Base-by-base conservation (phyloP, 2,113 vertebrate species). In the Stictonetta naevosa region DNA sequence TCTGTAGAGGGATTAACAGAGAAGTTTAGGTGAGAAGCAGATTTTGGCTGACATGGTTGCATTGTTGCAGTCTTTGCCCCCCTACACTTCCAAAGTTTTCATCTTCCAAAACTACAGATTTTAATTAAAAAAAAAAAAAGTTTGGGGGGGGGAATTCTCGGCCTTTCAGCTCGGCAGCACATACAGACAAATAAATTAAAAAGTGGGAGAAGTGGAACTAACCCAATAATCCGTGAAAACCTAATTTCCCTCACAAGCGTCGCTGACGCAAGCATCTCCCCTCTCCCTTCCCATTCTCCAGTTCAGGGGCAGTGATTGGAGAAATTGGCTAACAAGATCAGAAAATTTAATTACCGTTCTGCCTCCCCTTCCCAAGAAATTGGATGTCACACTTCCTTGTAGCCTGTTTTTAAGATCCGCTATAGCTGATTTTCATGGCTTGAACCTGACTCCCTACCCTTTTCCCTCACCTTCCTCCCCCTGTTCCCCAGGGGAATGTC, bases 271-370 rank as follows among this genome's bases (percentile, higher is more conserved):
- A 97, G 95, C 91, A 60, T 97, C 97, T 97, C 96, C 97, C 97
- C 97, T 96, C 96, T 97, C 95, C 96, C 94, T 97, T 97, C 95
- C 97, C 71, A 20, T 96, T 96, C 97, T 97, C 97, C 95, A 96
- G 98, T 98, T 98, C 98, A 93, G 98, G 97, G 97, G 98, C 98
- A 98, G 96, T 97, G 98, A 98, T 97, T 98, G 98, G 97, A 98
- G 97, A 98, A 98, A 98, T 98, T 98, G 98, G 97, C 97, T 98
- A 98, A 98, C 98, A 98, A 98, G 98, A 98, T 98, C 98, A 98
- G 98, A 98, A 98, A 98, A 98, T 98, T 98, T 98, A 98, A 98
- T 98, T 98, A 98, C 97, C 11, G 93, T 97, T 98, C 96, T 98
- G 96, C 96, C 83, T 80, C 96, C 98, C 96, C 94, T 97, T 98